Evolutionary conservation across 1,140 invertebrate genomes (phyloP), one percentile per base, ranked within the genome.

Genomic region (Tenebrio molitor): DNA sequence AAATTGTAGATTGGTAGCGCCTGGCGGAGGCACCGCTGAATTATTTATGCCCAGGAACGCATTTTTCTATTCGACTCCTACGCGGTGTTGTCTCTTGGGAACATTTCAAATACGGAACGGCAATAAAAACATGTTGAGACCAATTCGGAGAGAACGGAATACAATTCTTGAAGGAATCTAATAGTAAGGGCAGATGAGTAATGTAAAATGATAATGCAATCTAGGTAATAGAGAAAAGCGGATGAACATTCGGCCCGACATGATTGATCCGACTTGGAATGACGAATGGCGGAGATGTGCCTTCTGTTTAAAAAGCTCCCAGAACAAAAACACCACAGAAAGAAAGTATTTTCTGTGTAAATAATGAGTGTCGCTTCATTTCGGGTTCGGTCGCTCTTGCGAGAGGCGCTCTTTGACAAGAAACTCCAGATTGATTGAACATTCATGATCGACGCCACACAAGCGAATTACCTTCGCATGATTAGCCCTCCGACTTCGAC

Each of bases 161-260:
- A 42, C 64, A 23, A 66, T 42, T 66, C 36, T 2, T 44, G 19
- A 42, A 66, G 42, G 64, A 66, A 46, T 46, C 36, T 66, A 66
- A 41, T 65, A 41, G 33, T 65, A 15, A 17, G 17, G 12, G 15
- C n/a, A n/a, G 42, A 66, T 66, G 58, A 65, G 53, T 64, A 71
- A 71, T 71, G 44, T 21, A 17, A 36, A 34, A 64, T 71, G 69
- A 71, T 71, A 71, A 71, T 71, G 58, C 58, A 71, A 71, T 71
- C 50, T 64, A 71, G 58, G 23, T 65, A 44, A 71, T 71, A 71
- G 69, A 71, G 29, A 29, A 29, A 3, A 29, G 8, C 8, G 25
- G 8, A 29, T 29, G 25, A 29, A 29, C 16, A 14, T n/a, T n/a
- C 16, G 3, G 41, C 12, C n/a, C n/a, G 41, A 12, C 58, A 36